These are phyloP conservation scores for Copidosoma aretas DNA, from an alignment of 2,888 invertebrate genomes.

Conservation along the genomic window DNA sequence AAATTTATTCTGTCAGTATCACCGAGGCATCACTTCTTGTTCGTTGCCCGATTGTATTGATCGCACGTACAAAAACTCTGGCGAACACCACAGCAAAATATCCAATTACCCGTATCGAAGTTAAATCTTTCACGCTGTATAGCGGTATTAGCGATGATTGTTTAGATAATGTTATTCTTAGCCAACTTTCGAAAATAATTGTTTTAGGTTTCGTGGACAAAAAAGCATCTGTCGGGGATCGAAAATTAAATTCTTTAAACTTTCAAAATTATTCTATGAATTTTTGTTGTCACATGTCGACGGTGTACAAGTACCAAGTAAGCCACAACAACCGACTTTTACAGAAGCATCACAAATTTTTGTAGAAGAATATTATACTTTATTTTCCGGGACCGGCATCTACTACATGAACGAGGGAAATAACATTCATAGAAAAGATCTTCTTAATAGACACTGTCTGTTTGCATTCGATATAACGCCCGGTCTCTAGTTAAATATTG, in stretches of 20 bases:
- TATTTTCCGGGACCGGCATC: too few species aligned
- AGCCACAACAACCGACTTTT: too few species aligned
- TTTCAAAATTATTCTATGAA: constrained; percentile 6
- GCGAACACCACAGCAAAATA: constrained; percentile 42
- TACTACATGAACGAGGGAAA: too few species aligned
- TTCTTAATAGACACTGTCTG: constrained; percentile 43
- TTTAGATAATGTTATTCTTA: constrained; percentile 3
- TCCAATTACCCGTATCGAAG: not conserved
- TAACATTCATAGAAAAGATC: constrained; percentile 33
- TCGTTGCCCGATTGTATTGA: constrained; percentile 43
- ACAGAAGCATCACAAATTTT: constrained; percentile 42
- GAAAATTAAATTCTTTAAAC: not conserved
- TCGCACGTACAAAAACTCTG: constrained; percentile 43
- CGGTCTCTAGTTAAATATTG: constrained; percentile 44
- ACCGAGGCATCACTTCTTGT: constrained; percentile 39
- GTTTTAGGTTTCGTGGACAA: not conserved
- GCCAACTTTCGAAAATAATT: not conserved
- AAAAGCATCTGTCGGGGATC: not conserved
- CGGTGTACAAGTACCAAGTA: constrained; percentile 39
- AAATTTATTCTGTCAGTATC: constrained; percentile 21
- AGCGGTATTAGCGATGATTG: not conserved
- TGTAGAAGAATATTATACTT: constrained; percentile 43
- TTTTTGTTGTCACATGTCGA: constrained; percentile 38
- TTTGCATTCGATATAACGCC: too few species aligned
- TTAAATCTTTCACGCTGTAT: not conserved